Base-by-base conservation (phyloP, 2,797 vertebrate species). In the Fratercula arctica region DNA sequence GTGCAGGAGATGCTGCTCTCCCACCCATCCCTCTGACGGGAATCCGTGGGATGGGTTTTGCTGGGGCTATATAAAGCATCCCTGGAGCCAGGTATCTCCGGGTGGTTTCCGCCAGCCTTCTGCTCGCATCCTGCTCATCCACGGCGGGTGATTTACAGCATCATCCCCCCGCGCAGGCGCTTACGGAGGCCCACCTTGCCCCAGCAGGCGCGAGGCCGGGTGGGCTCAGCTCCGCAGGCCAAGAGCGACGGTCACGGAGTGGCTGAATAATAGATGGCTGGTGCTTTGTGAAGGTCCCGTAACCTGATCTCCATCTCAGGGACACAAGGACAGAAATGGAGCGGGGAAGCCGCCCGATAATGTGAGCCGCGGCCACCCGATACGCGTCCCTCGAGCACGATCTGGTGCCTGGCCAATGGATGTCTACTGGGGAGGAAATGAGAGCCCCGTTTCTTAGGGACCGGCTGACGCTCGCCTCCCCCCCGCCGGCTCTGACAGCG, bases 241-340 rank as follows among this genome's bases (percentile, higher is more conserved):
- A 11, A 51, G 89, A 60, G 16, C 66, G 8, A 53, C 12, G 28
- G 90, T 48, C 46, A 48, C 50, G 26, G 50, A 51, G 50, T 8
- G 14, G 50, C 89, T 97, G 94, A 97, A 97, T 98, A 97, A 98
- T 97, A 82, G 91, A 97, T 97, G 97, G 50, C 64, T 29, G 89
- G 86, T 19, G 76, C 95, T 96, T 97, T 97, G 97, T 95, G 95
- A 75, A 83, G 95, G 91, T 77, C 80, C 86, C 9, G 97, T 91
- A 98, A 98, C 89, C 67, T 8, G 97, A 98, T 84, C 97, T 4
- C 35, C 87, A 2, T 66, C 35, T 39, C 95, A 83, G 95, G 86
- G 96, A 81, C 95, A 26, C 96, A 23, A 3, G 90, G 96, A 59
- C 93, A 73, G 96, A 43, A 75, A 75, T 23, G 76, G 87, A 90